These are phyloP conservation scores for Eupithecia centaureata DNA, from an alignment of 2,888 invertebrate species.

Conservation along the genomic window DNA sequence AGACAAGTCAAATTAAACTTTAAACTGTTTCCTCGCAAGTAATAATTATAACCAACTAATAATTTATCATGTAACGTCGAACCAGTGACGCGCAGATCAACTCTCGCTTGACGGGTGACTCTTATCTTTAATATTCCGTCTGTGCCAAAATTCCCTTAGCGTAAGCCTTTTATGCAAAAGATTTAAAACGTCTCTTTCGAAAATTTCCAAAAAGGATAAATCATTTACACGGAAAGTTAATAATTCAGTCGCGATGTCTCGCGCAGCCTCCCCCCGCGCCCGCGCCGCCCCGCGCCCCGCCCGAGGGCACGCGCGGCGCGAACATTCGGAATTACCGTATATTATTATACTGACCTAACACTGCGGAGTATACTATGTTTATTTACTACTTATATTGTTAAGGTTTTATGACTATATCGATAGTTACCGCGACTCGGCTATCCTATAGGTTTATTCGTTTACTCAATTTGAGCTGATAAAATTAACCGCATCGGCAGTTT, in stretches of 20 bases:
- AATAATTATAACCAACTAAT: not conserved
- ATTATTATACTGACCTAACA: not conserved
- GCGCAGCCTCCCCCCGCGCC: conserved; percentile 31
- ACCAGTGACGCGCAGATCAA: not conserved
- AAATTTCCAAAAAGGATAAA: conserved; percentile 37
- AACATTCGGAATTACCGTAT: not conserved
- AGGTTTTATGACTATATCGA: too few relatives aligned
- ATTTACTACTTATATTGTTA: not conserved
- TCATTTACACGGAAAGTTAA: conserved; percentile 38
- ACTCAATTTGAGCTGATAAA: conserved; percentile 3
- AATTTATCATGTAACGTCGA: not conserved
- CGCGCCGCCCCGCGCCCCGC: not conserved
- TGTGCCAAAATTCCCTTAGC: not conserved
- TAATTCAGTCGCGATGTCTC: conserved; percentile 36
- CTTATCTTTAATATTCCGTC: conserved; percentile 9
- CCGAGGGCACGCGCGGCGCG: not conserved
- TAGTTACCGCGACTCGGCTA: not conserved
- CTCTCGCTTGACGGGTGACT: not conserved
- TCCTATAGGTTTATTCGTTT: not conserved
- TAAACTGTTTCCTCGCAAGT: too few relatives aligned
- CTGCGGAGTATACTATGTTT: not conserved
- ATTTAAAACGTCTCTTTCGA: conserved; percentile 31
- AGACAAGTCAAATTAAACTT: too few relatives aligned
- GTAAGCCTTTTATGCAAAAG: conserved; percentile 29
- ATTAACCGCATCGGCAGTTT: not conserved